These are phyloP conservation scores for Channallabes apus DNA, from an alignment of 2,797 vertebrate species.

Conservation along the genomic window DNA sequence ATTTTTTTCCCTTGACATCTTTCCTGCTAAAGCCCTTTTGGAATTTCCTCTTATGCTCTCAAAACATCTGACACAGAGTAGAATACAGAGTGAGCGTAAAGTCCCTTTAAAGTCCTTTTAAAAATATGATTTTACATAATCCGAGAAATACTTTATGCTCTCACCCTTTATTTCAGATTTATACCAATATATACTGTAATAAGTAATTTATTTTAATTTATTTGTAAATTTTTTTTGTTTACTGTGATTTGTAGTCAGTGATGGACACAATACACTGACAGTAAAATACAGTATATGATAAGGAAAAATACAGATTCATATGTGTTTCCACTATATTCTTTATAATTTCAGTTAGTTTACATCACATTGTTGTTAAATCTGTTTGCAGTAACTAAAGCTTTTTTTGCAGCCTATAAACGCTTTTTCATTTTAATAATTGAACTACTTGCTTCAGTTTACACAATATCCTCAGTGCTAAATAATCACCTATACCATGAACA, in stretches of 20 bases:
- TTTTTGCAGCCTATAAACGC: not conserved
- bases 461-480: slow-evolving; percentile 1
- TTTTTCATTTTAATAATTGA: not conserved
- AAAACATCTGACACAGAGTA: not conserved
- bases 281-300: not conserved
- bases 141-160: too few species aligned
- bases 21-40: not conserved
- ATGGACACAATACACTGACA: not conserved
- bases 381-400: not conserved
- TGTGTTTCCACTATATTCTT: not conserved
- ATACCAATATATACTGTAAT: not conserved
- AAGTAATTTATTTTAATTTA: too few species aligned
- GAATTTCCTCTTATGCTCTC: not conserved
- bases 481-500: not conserved
- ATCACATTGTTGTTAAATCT: not conserved
- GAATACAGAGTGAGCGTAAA: not conserved
- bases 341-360: not conserved
- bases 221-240: too few species aligned
- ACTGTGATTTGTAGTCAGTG: not conserved
- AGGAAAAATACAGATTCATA: not conserved
- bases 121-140: too few species aligned
- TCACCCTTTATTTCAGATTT: not conserved
- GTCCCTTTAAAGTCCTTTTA: too few species aligned
- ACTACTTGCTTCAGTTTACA: not conserved
- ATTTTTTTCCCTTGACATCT: not conserved